Percentiles rank a stretch among this genome's conserved stretches.
These are phyloP conservation scores for Ctenopoma kingsleyae DNA, from an alignment of 2,797 vertebrate genomes.

Conservation along the genomic window DNA sequence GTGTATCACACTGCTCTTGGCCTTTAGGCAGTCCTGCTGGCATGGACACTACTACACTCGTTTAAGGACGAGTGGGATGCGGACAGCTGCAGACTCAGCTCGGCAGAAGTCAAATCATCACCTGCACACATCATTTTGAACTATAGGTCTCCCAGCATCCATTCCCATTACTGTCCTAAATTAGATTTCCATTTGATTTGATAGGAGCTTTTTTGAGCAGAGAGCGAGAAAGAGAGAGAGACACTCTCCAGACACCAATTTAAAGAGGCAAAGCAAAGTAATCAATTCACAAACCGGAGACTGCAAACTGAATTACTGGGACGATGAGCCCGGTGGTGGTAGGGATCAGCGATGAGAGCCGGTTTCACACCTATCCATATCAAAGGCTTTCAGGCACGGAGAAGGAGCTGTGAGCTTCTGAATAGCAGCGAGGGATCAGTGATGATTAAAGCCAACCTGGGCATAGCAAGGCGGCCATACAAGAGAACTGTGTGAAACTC, in stretches of 20 bases:
- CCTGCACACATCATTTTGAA: constrained; percentile 38
- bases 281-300: constrained; percentile 81
- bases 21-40: constrained; percentile 7
- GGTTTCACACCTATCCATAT: constrained; percentile 80
- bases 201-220: constrained; percentile 37
- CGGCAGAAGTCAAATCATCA: constrained; percentile 54
- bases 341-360: constrained; percentile 62
- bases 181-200: constrained; percentile 79
- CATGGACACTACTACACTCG: constrained; percentile 2
- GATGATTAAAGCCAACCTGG: constrained; percentile 83
- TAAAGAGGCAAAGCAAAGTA: constrained; percentile 77
- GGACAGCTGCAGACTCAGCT: constrained; percentile 34
- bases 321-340: constrained; percentile 64
- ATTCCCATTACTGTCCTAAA: constrained; percentile 66
- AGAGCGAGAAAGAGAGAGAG: constrained; percentile 17
- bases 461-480: constrained; percentile 59
- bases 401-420: constrained; percentile 62
- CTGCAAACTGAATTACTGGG: constrained; percentile 77
- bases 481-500: constrained; percentile 59
- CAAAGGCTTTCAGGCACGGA: constrained; percentile 75
- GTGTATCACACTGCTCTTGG: constrained; percentile 6
- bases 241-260: constrained; percentile 75
- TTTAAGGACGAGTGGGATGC: constrained; percentile 7
- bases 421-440: constrained; percentile 71
- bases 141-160: constrained; percentile 62